Percentiles rank a stretch among this genome's conserved stretches.
Evolutionary conservation across 2,113 vertebrate genomes (phyloP).

Genomic region (Oophaga pumilio): DNA sequence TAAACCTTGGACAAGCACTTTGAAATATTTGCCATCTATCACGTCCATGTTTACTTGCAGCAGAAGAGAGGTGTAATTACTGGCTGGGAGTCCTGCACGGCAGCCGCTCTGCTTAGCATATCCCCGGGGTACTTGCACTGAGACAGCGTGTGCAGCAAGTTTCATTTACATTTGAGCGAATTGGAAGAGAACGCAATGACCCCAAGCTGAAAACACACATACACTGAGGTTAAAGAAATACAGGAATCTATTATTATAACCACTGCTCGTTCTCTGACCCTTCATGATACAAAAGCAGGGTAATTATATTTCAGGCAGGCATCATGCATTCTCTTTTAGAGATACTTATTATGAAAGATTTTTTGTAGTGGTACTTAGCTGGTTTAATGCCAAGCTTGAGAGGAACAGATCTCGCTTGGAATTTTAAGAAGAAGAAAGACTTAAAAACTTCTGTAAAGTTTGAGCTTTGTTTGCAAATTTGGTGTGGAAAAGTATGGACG

Average conservation of each 20-base stretch:
- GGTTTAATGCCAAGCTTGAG: not conserved
- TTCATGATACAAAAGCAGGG: not conserved
- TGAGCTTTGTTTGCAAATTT: not conserved
- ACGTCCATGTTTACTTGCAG: conserved; percentile 23
- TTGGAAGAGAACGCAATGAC: conserved; percentile 31
- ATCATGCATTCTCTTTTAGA: not conserved
- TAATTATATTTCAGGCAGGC: conserved; percentile 25
- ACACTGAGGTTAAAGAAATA: conserved; percentile 33
- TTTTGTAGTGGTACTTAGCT: not conserved
- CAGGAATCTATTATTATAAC: conserved; percentile 47
- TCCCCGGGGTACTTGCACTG: conserved; percentile 49
- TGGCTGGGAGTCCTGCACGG: conserved; percentile 34
- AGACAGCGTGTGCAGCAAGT: conserved; percentile 45
- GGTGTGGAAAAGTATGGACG: no score
- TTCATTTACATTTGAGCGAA: conserved; percentile 51
- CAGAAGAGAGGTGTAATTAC: conserved; percentile 54
- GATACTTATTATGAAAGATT: not conserved
- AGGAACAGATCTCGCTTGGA: not conserved
- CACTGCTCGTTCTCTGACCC: conserved; percentile 12
- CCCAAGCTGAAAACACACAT: conserved; percentile 36
- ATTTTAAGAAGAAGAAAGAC: not conserved
- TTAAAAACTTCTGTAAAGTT: not conserved
- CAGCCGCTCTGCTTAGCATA: conserved; percentile 44
- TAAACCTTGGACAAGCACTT: conserved; percentile 46
- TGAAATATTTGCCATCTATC: conserved; percentile 47